These are phyloP conservation scores for Erythrocebus patas DNA, from an alignment of 2,113 vertebrate genomes.

Conservation along the genomic window DNA sequence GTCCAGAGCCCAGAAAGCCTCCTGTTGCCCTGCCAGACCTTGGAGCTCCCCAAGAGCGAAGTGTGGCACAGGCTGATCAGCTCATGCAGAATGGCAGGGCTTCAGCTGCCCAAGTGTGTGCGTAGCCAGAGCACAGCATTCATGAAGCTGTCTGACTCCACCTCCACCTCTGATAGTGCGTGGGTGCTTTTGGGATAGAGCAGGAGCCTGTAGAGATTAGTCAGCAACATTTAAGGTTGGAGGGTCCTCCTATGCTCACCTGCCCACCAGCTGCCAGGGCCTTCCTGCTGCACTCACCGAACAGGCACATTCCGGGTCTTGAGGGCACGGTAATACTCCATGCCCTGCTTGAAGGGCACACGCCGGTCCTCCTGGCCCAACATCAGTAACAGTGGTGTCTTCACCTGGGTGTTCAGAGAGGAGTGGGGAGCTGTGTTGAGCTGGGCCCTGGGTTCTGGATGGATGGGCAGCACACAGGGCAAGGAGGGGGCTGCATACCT, in stretches of 20 bases:
- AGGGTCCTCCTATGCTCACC: neutral
- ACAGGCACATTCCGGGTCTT: conserved; percentile 88
- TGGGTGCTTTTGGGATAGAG: conserved; percentile 95
- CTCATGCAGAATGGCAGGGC: neutral
- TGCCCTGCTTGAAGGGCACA: conserved; percentile 92
- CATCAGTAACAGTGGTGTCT: conserved; percentile 90
- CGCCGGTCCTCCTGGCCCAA: conserved; percentile 93
- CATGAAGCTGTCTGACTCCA: conserved; percentile 95
- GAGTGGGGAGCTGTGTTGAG: neutral
- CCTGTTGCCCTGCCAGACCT: neutral
- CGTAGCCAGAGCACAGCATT: conserved; percentile 92
- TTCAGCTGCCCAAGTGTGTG: conserved; percentile 83
- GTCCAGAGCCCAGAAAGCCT: conserved; percentile 27
- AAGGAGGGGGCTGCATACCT: conserved; percentile 75
- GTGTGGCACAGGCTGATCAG: neutral
- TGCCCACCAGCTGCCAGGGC: neutral
- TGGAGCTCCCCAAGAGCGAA: neutral
- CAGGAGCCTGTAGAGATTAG: conserved; percentile 85
- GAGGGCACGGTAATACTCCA: conserved; percentile 95
- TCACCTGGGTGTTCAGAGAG: conserved; percentile 84
- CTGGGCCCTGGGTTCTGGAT: neutral
- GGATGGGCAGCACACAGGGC: neutral
- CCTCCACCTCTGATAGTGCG: conserved; percentile 90
- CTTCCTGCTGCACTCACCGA: conserved; percentile 84
- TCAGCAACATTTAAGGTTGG: neutral